These are phyloP conservation scores for Clarias macrocephalus DNA, from an alignment of 2,113 vertebrate genomes.

Conservation along the genomic window DNA sequence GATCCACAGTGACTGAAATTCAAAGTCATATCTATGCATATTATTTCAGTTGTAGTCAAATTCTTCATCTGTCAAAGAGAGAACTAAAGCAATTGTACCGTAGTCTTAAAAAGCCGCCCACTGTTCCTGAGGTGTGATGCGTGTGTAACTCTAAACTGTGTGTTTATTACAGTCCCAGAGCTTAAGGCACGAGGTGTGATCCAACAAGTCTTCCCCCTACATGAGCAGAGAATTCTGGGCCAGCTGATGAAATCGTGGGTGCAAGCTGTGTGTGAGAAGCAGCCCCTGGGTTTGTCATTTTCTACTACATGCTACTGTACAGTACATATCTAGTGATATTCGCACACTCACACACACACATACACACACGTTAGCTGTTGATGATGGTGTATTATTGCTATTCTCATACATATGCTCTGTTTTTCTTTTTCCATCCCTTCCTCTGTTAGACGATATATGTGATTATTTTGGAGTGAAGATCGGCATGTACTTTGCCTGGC, in stretches of 20 bases:
- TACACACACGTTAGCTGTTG: neutral
- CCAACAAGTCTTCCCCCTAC: constrained; percentile 92
- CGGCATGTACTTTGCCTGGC: constrained; percentile 97
- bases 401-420: constrained; percentile 9
- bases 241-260: constrained; percentile 97
- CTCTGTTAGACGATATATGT: constrained; percentile 86
- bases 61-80: neutral
- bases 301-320: neutral
- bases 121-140: constrained; percentile 17
- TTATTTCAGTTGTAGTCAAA: constrained; percentile 7
- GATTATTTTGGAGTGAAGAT: constrained; percentile 98
- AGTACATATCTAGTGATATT: neutral
- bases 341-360: constrained; percentile 14
- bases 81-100: neutral
- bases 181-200: constrained; percentile 88
- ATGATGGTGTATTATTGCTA: neutral
- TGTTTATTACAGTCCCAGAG: constrained; percentile 81
- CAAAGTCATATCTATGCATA: neutral
- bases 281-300: constrained; percentile 82
- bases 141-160: constrained; percentile 18
- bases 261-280: constrained; percentile 91
- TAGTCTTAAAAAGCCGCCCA: constrained; percentile 30
- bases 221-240: constrained; percentile 92
- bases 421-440: constrained; percentile 27
- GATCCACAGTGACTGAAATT: constrained; percentile 26